A percentile compares a stretch with the other conserved stretches of the same genome.
Conservation (phyloP, 2,888 invertebrate genomes). For the Mesochorus sp. region DNA sequence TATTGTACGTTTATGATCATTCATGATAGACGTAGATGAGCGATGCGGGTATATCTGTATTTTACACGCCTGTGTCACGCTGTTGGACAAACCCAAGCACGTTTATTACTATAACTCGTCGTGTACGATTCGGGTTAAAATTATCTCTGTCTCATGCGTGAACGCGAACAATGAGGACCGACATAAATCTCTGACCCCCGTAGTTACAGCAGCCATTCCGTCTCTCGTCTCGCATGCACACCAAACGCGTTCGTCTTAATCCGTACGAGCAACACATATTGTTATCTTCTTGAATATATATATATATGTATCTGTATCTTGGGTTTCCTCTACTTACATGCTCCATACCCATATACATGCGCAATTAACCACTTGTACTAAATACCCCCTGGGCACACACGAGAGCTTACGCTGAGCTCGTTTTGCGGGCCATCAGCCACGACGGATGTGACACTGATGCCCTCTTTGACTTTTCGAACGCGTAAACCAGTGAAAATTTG, state of each 20-base stretch:
- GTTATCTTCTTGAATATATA: not conserved
- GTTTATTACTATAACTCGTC: constrained; percentile 44
- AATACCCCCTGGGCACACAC: constrained; percentile 19
- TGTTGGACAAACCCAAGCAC: not conserved
- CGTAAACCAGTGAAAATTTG: not conserved
- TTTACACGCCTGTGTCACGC: too few relatives aligned
- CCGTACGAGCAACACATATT: constrained; percentile 12
- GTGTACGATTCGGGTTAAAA: constrained; percentile 33
- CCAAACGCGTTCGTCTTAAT: constrained; percentile 60
- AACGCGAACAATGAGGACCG: constrained; percentile 13
- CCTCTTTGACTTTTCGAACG: not conserved
- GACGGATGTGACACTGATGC: constrained; percentile 39
- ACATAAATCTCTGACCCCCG: constrained; percentile 59
- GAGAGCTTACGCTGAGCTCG: constrained; percentile 27
- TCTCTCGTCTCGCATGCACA: constrained; percentile 38
- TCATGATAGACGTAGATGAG: not conserved
- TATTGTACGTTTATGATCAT: not conserved
- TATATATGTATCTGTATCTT: not conserved
- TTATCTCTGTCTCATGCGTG: constrained; percentile 15
- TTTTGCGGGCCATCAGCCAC: constrained; percentile 53
- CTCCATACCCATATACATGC: not conserved
- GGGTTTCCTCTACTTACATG: not conserved
- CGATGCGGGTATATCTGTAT: too few relatives aligned
- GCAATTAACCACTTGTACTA: constrained; percentile 51
- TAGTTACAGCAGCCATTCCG: constrained; percentile 29